These are phyloP conservation scores for Petrocephalus schoutedeni DNA, from an alignment of 2,797 vertebrate species.

Conservation along the genomic window DNA sequence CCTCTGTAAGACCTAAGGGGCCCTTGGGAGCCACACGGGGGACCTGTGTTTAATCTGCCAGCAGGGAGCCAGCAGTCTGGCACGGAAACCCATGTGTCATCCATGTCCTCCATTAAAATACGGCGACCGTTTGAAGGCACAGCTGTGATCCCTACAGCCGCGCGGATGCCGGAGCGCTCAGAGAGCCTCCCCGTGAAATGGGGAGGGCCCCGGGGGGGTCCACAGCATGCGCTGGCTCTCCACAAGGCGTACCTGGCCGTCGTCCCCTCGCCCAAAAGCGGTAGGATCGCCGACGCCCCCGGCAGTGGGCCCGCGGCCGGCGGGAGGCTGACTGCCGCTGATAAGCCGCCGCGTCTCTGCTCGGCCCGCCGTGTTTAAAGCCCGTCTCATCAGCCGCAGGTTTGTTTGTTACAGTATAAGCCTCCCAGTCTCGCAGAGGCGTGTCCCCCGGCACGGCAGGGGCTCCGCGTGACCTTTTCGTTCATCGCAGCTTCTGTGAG, in stretches of 20 bases:
- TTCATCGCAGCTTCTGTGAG: background rate
- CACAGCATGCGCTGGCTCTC: background rate
- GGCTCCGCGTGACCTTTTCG: background rate
- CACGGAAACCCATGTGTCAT: background rate
- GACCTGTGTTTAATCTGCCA: background rate
- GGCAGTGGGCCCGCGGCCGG: background rate
- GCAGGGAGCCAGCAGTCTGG: background rate
- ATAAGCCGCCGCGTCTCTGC: background rate
- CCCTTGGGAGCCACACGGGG: background rate
- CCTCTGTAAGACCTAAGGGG: background rate
- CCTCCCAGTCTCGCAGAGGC: background rate
- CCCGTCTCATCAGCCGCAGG: background rate
- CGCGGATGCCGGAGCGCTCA: background rate
- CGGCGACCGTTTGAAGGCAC: background rate
- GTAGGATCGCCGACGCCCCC: background rate
- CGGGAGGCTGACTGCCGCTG: background rate
- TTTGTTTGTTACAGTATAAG: background rate
- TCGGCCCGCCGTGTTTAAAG: background rate
- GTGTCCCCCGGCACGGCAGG: background rate
- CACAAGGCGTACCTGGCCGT: background rate
- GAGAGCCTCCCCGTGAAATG: background rate
- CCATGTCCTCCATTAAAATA: background rate
- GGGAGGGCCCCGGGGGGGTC: background rate
- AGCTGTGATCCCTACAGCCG: background rate
- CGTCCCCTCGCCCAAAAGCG: background rate